Conservation (phyloP, 1,140 invertebrate species). For the Nylanderia fulva region DNA sequence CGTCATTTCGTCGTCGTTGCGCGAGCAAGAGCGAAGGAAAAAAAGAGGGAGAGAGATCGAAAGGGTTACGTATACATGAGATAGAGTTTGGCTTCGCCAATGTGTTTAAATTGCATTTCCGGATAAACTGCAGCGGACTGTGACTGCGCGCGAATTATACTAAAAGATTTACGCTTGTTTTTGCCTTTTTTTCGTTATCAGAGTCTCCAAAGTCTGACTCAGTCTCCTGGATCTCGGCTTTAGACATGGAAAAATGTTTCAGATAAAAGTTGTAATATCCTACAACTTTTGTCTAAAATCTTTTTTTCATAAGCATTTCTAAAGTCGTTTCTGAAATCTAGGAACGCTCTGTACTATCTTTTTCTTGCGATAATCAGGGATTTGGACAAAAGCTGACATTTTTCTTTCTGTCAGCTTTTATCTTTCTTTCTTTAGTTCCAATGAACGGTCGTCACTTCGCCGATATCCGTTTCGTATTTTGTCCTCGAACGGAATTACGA, state of each 20-base stretch:
- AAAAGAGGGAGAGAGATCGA: background rate
- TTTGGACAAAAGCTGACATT: background rate
- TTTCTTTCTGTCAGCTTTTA: background rate
- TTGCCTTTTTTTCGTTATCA: constrained; percentile 49
- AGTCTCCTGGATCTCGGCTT: no score
- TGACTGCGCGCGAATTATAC: constrained; percentile 72
- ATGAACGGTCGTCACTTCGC: constrained; percentile 12
- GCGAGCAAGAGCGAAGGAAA: constrained; percentile 51
- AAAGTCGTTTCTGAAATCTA: no score
- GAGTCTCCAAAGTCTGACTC: no score
- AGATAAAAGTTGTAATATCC: no score
- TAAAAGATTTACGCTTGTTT: constrained; percentile 73
- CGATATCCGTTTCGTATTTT: background rate
- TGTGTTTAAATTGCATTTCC: constrained; percentile 82
- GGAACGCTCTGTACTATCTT: no score
- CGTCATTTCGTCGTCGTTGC: background rate
- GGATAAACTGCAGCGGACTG: constrained; percentile 76
- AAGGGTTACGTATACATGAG: background rate
- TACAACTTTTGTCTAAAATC: no score
- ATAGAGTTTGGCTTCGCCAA: constrained; percentile 68
- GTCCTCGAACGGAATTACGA: constrained; percentile 25
- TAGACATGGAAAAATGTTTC: no score
- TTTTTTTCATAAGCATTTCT: no score
- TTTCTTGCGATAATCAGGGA: background rate
- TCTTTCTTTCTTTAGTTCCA: background rate